phyloP scores from a whole-genome alignment of 1,140 invertebrate species.

The Drosophila arawakana region DNA sequence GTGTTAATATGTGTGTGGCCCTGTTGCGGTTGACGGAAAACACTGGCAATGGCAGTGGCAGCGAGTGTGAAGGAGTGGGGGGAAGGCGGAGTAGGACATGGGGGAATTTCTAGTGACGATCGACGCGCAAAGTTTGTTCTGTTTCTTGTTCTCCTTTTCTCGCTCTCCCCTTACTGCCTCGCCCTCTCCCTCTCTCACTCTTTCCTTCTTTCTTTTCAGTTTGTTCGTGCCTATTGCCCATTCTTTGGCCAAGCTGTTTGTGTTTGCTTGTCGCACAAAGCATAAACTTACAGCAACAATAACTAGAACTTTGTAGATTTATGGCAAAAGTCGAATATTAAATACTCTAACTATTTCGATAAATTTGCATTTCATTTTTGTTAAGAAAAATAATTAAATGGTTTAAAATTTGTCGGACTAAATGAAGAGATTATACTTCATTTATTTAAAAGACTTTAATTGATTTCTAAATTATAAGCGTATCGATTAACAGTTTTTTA shows the following conservation, averaged over 20 bases:
- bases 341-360: not conserved
- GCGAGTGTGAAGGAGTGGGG: not conserved
- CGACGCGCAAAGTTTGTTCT: conserved; percentile 40
- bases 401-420: too few relatives aligned
- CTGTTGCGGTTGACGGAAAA: conserved; percentile 35
- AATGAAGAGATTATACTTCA: too few relatives aligned
- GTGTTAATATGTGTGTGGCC: conserved; percentile 30
- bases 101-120: conserved; percentile 40
- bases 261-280: conserved; percentile 27
- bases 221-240: conserved; percentile 6
- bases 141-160: not conserved
- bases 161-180: not conserved
- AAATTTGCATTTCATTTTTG: too few relatives aligned
- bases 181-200: not conserved
- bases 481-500: too few relatives aligned
- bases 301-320: not conserved
- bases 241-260: conserved; percentile 32
- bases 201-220: not conserved
- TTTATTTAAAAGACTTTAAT: too few relatives aligned
- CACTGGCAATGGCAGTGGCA: conserved; percentile 4
- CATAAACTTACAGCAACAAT: not conserved
- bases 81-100: not conserved
- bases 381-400: too few relatives aligned
- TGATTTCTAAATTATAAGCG: too few relatives aligned
- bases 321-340: not conserved